Conservation (phyloP, 2,888 invertebrate species). For the Andrena trimmerana region DNA sequence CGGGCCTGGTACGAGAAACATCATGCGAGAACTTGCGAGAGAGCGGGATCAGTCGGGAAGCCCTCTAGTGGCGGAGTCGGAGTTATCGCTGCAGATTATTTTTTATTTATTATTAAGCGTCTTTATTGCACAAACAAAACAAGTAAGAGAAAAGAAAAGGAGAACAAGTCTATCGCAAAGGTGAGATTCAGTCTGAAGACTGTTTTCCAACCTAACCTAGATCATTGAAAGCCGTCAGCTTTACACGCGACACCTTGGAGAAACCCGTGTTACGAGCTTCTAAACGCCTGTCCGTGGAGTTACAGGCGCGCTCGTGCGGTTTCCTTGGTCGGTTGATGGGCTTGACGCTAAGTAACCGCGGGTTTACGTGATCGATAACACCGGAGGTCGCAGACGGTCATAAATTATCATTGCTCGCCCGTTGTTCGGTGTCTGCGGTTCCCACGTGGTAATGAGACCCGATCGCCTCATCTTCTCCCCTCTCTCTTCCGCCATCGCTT, state of each 20-base stretch:
- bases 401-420: conserved; percentile 72
- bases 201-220: too few relatives aligned
- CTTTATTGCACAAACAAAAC: too few relatives aligned
- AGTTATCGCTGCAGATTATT: too few relatives aligned
- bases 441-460: conserved; percentile 73
- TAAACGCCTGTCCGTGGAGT: background rate
- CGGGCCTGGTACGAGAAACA: too few relatives aligned
- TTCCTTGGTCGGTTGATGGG: conserved; percentile 33
- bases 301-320: conserved; percentile 14
- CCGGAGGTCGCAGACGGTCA: conserved; percentile 62
- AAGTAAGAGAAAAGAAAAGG: too few relatives aligned
- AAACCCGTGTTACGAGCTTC: background rate
- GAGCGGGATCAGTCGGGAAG: too few relatives aligned
- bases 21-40: too few relatives aligned
- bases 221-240: too few relatives aligned
- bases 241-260: background rate
- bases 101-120: too few relatives aligned
- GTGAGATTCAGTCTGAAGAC: too few relatives aligned
- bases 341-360: conserved; percentile 58
- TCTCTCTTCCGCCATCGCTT: conserved; percentile 32
- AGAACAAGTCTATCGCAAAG: too few relatives aligned
- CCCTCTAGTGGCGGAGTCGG: too few relatives aligned
- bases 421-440: conserved; percentile 61
- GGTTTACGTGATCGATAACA: conserved; percentile 72
- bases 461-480: conserved; percentile 20